Base-by-base conservation (phyloP, 1,140 invertebrate species). In the Oncopodura yosiiana region DNA sequence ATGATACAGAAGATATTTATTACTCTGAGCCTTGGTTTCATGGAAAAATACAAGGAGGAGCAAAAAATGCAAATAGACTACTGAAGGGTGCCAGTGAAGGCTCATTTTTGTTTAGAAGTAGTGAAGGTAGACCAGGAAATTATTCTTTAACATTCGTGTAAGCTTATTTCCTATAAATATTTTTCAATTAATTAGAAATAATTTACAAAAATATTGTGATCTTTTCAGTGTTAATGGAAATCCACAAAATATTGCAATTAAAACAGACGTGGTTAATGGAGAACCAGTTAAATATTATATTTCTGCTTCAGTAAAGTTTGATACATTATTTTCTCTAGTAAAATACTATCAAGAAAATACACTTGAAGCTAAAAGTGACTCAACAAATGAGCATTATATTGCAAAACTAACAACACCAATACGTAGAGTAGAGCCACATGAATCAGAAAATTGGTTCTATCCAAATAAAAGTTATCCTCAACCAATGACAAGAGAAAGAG, bases 11-110 rank as follows among this genome's bases (percentile, higher is more conserved):
- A 69, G 92, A 96, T 67, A 70, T 94, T 45, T 93, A 97, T 73
- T 93, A 88, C 68, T 83, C 83, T 53, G 92, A 96, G 72, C 85
- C 86, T 67, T 97, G 94, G 93, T 97, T 94, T 67, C 93, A 96
- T 69, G 87, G 88, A 0, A 84, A 85, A 69, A 30, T 56, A n/a
- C 38, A 30, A 16, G 85, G 79, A 56, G 86, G 86, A 1, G 71
- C 87, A 21, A 76, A 77, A 41, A 79, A 85, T 65, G 87, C 86
- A n/a, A 83, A 86, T 67, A 78, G 81, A 53, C 68, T 86, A 19
- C 69, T 96, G 1, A 75, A 80, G 55, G 73, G 78, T 8, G 80
- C 86, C 1, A 75, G 37, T 6, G 60, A 61, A 48, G 60, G 60
- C 1, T 92, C 89, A 3, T 97, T 96, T 71, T 75, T 97, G 14